Evolutionary conservation across 1,140 invertebrate species (phyloP).

Genomic region (Cyclargus thomasi): DNA sequence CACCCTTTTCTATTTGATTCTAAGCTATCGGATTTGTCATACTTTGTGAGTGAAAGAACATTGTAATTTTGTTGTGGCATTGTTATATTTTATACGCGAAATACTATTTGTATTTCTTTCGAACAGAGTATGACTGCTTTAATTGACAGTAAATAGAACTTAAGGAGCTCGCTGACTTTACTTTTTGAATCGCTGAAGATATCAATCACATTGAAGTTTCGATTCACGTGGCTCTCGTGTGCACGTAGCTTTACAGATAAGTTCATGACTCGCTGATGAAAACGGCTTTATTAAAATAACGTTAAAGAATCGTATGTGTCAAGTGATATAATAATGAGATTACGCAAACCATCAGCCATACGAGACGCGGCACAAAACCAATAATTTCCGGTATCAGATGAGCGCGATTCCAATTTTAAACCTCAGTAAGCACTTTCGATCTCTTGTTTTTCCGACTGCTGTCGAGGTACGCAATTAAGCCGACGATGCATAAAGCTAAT

Average conservation of each 20-base stretch:
- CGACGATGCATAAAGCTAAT: conserved; percentile 29
- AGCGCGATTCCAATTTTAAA: conserved; percentile 63
- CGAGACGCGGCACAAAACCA: conserved; percentile 35
- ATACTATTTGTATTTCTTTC: not conserved
- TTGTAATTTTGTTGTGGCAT: not conserved
- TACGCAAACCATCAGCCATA: conserved; percentile 49
- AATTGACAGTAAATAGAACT: no score
- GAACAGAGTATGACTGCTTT: no score
- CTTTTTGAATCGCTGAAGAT: no score
- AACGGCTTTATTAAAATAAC: not conserved
- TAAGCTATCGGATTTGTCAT: conserved; percentile 13
- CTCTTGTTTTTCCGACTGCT: conserved; percentile 30
- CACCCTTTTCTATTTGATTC: conserved; percentile 13
- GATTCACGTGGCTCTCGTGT: no score
- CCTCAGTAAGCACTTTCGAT: conserved; percentile 42
- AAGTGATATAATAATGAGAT: conserved; percentile 42
- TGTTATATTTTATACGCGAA: not conserved
- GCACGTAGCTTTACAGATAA: no score
- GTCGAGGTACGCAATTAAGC: conserved; percentile 26
- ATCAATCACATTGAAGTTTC: no score
- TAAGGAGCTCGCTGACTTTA: no score
- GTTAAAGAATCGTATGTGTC: conserved; percentile 11
- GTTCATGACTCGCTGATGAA: not conserved
- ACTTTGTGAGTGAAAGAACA: not conserved
- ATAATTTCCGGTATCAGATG: conserved; percentile 56